Evolutionary conservation across 2,888 invertebrate species (phyloP), one percentile per base, ranked within the genome.

Genomic region (Eucera pruinosa): DNA sequence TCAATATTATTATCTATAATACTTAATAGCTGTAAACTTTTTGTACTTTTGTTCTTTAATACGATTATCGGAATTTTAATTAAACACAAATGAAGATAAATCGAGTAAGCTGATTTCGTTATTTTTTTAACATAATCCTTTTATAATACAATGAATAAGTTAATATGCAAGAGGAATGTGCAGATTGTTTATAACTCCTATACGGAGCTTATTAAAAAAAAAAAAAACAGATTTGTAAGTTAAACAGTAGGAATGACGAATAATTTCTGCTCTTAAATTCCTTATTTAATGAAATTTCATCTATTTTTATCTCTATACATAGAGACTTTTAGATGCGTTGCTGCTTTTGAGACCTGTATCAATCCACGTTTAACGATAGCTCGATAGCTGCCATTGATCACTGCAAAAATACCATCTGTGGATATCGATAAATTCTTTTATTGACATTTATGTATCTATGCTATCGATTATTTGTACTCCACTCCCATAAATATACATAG

Each of bases 381-480:
- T 36, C 55, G 55, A 36, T 15, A 23, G 36, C 33, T 23, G 3
- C 4, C 9, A 23, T 36, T 55, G 23, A 23, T 36, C 36, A 55
- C 36, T 55, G 9, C 36, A 23, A 23, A 36, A 55, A 55, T 55
- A 55, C 15, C 33, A 13, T 36, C 47, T 20, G 39, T 5, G 39
- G 27, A 30, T 48, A 36, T 47, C 66, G 43, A 47, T 27, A 36
- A 55, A 55, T 55, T 36, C 23, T 55, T 13, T 3, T 20, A 36
- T 23, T 9, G 36, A 55, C 36, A 55, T 55, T 55, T 55, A 36
- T 9, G 23, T 15, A 36, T 0, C 36, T 55, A 2, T 36, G 30
- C 15, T 20, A 36, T 55, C 36, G 55, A 55, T 55, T 36, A 15
- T 36, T 15, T 36, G 15, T 5, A 13, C 13, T 7, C 7, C 5